Conservation (phyloP, 2,888 invertebrate species). For the Osedax fenrisi region DNA sequence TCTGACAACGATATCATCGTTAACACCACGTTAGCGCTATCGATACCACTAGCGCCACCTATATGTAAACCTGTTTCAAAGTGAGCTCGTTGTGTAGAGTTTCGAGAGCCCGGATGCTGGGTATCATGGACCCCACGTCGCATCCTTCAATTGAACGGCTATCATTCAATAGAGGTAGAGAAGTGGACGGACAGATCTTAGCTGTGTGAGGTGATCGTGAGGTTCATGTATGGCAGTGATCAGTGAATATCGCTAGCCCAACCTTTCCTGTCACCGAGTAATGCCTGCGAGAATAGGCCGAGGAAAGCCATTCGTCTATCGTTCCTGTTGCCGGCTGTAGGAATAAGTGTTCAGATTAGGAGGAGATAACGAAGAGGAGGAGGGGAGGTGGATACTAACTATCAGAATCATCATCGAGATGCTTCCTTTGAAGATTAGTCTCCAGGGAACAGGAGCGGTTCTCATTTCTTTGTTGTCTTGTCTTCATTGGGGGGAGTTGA, state of each 20-base stretch:
- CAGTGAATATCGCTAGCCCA: too few relatives aligned
- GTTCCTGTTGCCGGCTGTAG: too few relatives aligned
- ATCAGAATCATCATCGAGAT: background rate
- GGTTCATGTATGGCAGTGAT: too few relatives aligned
- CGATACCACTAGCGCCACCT: too few relatives aligned
- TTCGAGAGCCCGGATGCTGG: constrained; percentile 86
- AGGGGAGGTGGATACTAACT: too few relatives aligned
- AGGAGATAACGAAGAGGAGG: too few relatives aligned
- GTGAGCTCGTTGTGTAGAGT: constrained; percentile 93
- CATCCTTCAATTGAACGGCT: background rate
- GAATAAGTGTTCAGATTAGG: too few relatives aligned
- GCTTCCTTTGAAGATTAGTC: constrained; percentile 3
- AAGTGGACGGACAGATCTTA: background rate
- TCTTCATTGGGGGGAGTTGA: background rate
- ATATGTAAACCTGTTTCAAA: constrained; percentile 74
- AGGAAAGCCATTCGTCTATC: constrained; percentile 3
- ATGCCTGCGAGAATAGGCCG: constrained; percentile 1
- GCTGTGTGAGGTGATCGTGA: background rate
- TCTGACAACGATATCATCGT: constrained; percentile 61
- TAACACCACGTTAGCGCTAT: too few relatives aligned
- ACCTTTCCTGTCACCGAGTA: constrained; percentile 13
- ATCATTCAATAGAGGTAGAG: background rate
- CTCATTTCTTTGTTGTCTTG: background rate
- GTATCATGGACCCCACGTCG: constrained; percentile 49
- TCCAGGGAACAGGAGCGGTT: constrained; percentile 1